Evolutionary conservation across 1,140 invertebrate genomes (phyloP), one percentile per base, ranked within the genome.

Genomic region (Drosophila eugracilis): DNA sequence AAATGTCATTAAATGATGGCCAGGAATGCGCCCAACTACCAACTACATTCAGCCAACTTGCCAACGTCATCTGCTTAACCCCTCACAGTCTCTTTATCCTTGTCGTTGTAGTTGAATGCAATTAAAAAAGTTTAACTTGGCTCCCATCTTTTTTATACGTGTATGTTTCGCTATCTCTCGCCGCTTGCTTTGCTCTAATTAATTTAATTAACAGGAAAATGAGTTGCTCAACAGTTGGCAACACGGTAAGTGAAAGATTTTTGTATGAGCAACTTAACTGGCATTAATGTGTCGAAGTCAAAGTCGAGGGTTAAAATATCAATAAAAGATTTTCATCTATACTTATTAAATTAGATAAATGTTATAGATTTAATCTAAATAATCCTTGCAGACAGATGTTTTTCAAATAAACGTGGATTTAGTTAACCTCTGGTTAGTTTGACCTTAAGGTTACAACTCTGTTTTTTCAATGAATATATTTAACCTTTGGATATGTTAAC

Each of bases 1-100:
- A 86, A 83, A 88, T 78, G 83, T 86, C 83, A 86, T 88, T 83
- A 88, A 88, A 83, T 88, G 83, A 89, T 70, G 71, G 59, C 74
- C 49, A 52, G 78, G 75, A 83, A 84, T 84, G 48, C 41, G 39
- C 39, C 37, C 42, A 22, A 57, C 37, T 49, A 34, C 45, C 37
- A 34, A 55, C 55, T 36, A 59, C 75, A 78, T 62, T 57, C 74
- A 73, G 53, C 44, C 75, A 78, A 78, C 26, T 70, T 80, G 30
- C 45, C 71, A 60, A 65, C 53, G 72, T 66, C 77, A 80, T 81
- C 34, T 14, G 37, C n/a, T 28, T 24, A 17, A 12, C 14, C 34
- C 22, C 24, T 19, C 45, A 12, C 19, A 7, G 37, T 34, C 14
- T 28, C 32, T 74, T 69, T 65, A 42, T 44, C 60, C 26, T 57